Evolutionary conservation across 2,888 invertebrate species (phyloP).

Genomic region (Euzetes globulus): DNA sequence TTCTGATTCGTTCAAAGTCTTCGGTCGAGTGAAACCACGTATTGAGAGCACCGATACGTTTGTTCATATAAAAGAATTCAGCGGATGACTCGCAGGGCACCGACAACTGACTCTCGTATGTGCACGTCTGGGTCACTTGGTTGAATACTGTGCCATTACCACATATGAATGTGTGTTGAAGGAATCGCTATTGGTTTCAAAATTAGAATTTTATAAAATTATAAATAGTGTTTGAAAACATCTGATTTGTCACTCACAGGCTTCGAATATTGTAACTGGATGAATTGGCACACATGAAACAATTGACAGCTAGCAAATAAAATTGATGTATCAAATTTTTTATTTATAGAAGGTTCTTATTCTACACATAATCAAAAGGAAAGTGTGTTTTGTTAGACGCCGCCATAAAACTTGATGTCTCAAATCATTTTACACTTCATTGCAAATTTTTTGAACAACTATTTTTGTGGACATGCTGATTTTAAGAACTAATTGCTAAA

Average conservation of each 20-base stretch:
- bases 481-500: no score
- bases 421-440: no score
- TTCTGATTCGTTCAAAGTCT: not conserved
- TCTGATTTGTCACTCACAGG: not conserved
- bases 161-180: not conserved
- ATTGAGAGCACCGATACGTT: constrained; percentile 4
- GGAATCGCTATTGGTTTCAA: not conserved
- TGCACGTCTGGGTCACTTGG: not conserved
- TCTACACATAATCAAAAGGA: no score
- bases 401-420: no score
- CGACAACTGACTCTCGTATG: not conserved
- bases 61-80: not conserved
- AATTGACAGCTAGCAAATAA: not conserved
- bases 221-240: not conserved
- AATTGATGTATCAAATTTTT: not conserved
- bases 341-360: not conserved
- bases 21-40: not conserved
- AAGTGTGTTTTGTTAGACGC: no score
- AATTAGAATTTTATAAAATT: not conserved
- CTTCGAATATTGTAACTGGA: not conserved
- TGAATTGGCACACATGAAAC: not conserved
- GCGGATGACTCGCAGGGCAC: not conserved
- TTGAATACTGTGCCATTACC: not conserved
- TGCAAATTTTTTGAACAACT: no score
- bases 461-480: no score